Percentiles rank a stretch among this genome's conserved stretches.
phyloP scores from a whole-genome alignment of 2,888 invertebrate species.

The Philereme vetulata region DNA sequence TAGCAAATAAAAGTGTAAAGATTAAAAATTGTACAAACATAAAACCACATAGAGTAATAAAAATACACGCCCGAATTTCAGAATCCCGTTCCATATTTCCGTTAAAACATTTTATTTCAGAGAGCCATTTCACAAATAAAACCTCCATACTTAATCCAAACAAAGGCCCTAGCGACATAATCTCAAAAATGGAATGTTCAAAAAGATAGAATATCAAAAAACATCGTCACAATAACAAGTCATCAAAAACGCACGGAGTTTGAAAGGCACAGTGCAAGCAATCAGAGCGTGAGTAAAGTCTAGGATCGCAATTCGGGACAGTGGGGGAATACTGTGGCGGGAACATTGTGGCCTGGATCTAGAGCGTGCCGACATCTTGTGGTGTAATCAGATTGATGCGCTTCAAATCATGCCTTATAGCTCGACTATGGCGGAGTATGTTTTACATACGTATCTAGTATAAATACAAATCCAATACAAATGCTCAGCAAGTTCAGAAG shows the following conservation, averaged over 20 bases:
- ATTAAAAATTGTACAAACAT: no score
- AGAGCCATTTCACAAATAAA: slow-evolving; percentile 19
- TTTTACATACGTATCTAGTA: no score
- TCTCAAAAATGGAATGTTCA: slow-evolving; percentile 28
- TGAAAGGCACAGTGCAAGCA: slow-evolving; percentile 25
- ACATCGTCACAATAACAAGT: slow-evolving; percentile 32
- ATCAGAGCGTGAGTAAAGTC: slow-evolving; percentile 39
- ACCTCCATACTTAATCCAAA: slow-evolving; percentile 16
- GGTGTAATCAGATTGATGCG: slow-evolving; percentile 26
- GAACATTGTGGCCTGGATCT: slow-evolving; percentile 25
- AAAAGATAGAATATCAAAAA: slow-evolving; percentile 32
- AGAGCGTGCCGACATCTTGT: slow-evolving; percentile 26
- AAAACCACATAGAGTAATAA: no score
- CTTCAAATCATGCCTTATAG: slow-evolving; percentile 3
- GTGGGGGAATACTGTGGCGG: slow-evolving; percentile 19
- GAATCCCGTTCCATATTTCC: no score
- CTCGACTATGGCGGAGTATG: background rate
- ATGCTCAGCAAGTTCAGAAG: no score
- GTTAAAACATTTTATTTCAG: slow-evolving; percentile 15
- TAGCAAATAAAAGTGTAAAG: no score
- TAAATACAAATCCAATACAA: no score
- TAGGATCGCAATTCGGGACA: slow-evolving; percentile 26
- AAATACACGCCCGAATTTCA: no score
- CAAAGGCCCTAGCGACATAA: slow-evolving; percentile 23
- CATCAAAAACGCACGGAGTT: slow-evolving; percentile 31